These are phyloP conservation scores for Muscicapa striata DNA, from an alignment of 2,797 vertebrate genomes.

Conservation along the genomic window DNA sequence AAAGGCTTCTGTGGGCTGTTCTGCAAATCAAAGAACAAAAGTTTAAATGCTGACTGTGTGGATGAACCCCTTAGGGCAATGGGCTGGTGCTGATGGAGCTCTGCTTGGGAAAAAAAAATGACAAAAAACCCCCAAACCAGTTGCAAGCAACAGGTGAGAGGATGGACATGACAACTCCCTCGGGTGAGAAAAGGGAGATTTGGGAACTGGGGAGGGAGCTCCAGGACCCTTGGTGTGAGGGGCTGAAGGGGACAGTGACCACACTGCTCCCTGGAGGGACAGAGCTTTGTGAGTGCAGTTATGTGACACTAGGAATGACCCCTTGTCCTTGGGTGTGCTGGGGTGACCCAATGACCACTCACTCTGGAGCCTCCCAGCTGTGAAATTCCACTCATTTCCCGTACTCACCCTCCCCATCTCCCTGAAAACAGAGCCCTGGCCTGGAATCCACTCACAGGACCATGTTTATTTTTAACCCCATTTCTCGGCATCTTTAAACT, in stretches of 20 bases:
- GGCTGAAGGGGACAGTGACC: background rate
- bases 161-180: background rate
- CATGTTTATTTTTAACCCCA: conserved; percentile 14
- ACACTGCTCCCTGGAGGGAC: background rate
- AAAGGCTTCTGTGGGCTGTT: background rate
- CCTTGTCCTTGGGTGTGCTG: background rate
- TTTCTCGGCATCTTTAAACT: conserved; percentile 11
- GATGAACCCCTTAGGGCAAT: background rate
- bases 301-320: background rate
- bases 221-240: background rate
- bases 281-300: background rate
- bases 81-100: background rate
- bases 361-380: background rate
- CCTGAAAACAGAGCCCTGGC: background rate
- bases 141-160: background rate
- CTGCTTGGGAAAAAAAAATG: background rate
- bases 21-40: conserved; percentile 4
- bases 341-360: background rate
- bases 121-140: fast-evolving
- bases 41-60: background rate
- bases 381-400: background rate
- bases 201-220: background rate
- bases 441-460: background rate
- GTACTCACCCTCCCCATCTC: background rate
- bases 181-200: background rate